Evolutionary conservation across 2,888 invertebrate species (phyloP).

Genomic region (Drosophila borealis): DNA sequence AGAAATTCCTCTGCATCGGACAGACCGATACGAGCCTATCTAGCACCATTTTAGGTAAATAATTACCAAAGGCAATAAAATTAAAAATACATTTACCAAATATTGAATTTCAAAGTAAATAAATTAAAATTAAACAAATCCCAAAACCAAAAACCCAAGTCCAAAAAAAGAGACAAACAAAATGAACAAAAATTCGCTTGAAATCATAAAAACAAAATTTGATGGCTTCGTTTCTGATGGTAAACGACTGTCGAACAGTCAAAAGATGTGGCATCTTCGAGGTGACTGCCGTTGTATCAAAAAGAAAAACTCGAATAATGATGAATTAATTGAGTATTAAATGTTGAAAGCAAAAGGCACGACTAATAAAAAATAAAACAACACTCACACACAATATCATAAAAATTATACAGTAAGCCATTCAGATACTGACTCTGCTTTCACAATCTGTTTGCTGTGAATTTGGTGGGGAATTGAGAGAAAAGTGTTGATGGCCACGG

Average conservation of each 20-base stretch:
- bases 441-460: slow-evolving; percentile 42
- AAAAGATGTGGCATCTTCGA: slow-evolving; percentile 29
- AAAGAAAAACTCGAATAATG: slow-evolving; percentile 74
- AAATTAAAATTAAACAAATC: slow-evolving; percentile 70
- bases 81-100: slow-evolving; percentile 77
- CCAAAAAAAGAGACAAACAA: slow-evolving; percentile 23
- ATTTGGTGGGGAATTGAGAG: slow-evolving; percentile 22
- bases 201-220: slow-evolving; percentile 78
- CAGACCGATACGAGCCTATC: slow-evolving; percentile 29
- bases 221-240: slow-evolving; percentile 55
- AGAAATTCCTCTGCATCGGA: slow-evolving; percentile 54
- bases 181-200: slow-evolving; percentile 67
- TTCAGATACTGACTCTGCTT: slow-evolving; percentile 42
- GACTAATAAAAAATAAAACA: slow-evolving; percentile 55
- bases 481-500: slow-evolving; percentile 35
- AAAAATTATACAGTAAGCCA: slow-evolving; percentile 79
- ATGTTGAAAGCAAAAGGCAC: slow-evolving; percentile 58
- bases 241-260: slow-evolving; percentile 20
- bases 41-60: slow-evolving; percentile 52
- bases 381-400: slow-evolving; percentile 72
- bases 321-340: slow-evolving; percentile 82
- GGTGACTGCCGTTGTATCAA: slow-evolving; percentile 28
- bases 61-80: slow-evolving; percentile 63
- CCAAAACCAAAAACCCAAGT: not conserved
- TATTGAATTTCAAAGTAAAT: slow-evolving; percentile 83